These are phyloP conservation scores for Lepidothrix coronata DNA, from an alignment of 2,113 vertebrate species.

Conservation along the genomic window DNA sequence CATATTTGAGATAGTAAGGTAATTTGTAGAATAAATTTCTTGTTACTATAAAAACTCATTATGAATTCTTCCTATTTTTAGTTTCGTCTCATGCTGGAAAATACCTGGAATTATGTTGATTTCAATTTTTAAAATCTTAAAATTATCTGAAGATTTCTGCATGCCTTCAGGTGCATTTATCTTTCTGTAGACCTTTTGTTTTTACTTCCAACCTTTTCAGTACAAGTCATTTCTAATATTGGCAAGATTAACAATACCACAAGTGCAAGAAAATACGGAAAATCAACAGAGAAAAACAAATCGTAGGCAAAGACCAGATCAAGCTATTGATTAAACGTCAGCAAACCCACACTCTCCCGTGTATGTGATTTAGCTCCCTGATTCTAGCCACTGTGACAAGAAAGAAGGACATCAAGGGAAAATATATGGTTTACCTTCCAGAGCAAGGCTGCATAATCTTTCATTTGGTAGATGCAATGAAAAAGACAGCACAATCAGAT, in stretches of 20 bases:
- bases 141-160: background rate
- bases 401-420: background rate
- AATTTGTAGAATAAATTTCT: background rate
- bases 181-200: background rate
- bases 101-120: background rate
- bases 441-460: background rate
- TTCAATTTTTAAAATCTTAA: background rate
- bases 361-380: rapidly evolving
- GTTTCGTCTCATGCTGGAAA: background rate
- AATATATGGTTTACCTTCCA: background rate
- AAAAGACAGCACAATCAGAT: background rate
- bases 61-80: background rate
- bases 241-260: background rate
- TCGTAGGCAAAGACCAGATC: background rate
- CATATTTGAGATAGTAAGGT: rapidly evolving
- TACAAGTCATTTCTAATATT: background rate
- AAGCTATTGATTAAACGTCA: background rate
- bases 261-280: background rate
- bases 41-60: background rate
- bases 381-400: rapidly evolving
- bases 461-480: background rate
- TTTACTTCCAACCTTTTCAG: background rate
- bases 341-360: background rate
- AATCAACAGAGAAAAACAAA: background rate
- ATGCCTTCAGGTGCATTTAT: background rate